Base-by-base conservation (phyloP, 2,113 vertebrate species). In the Strigops habroptila region DNA sequence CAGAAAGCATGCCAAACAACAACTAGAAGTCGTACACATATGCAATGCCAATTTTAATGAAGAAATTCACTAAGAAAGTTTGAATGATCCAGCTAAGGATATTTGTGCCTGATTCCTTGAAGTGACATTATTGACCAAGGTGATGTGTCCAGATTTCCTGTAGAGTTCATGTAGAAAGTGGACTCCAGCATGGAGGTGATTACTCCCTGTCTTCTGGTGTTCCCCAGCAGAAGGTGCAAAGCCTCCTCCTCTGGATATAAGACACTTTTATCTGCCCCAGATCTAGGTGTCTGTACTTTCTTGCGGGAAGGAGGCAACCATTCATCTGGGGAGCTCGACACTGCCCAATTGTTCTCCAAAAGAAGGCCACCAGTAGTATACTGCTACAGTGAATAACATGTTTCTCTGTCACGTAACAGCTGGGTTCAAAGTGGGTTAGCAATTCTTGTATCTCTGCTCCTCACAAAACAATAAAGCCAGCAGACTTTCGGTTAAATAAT, bases 91-190 rank as follows among this genome's bases (percentile, higher is more conserved):
- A 41, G 19, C 5, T 46, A 79, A 90, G 10, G 3, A 10, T 48
- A 51, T 37, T 43, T 82, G 4, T 69, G 5, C 8, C 15, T 71
- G 30, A 37, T 37, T 59, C 7, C 6, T 0, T 4, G 8, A 85
- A 41, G 17, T 12, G 4, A 1, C 4, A 27, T 46, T 2, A 2
- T 12, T 2, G 6, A 28, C 17, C 13, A 18, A 64, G 8, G 6
- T 19, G 28, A 48, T 10, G 7, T 22, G 10, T 31, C 51, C 35
- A 71, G 35, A 43, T 2, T 53, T 74, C 7, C 10, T 44, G 23
- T 3, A 68, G n/a, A 30, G 31, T 33, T 78, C 4, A 18, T 24
- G 6, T 3, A 39, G 23, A 17, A 12, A 30, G 19, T 18, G 18
- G 12, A 5, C 3, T n/a, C 5, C 9, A 59, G 4, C 16, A 35